A percentile compares a stretch with the other conserved stretches of the same genome.
These are phyloP conservation scores for Chymomyza amoena DNA, from an alignment of 2,888 invertebrate species.

Conservation along the genomic window DNA sequence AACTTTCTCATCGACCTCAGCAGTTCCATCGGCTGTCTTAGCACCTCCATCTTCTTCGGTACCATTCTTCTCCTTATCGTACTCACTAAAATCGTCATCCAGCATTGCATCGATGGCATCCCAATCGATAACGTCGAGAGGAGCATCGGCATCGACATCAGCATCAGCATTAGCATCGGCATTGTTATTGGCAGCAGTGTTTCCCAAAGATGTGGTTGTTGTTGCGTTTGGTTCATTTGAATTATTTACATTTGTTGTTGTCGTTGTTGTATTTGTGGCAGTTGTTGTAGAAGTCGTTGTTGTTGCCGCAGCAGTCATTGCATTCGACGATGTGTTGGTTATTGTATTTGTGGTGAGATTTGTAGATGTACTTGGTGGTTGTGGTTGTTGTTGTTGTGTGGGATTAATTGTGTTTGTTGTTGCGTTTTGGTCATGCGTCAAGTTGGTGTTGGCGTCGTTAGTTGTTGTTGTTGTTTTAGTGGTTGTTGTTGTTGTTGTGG, in stretches of 20 bases:
- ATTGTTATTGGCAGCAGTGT: slow-evolving; percentile 62
- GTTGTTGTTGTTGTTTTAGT: slow-evolving; percentile 63
- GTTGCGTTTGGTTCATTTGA: slow-evolving; percentile 72
- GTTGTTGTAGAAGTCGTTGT: slow-evolving; percentile 60
- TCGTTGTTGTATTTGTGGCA: slow-evolving; percentile 52
- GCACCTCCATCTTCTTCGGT: slow-evolving; percentile 64
- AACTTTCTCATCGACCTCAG: slow-evolving; percentile 88
- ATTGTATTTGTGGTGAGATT: slow-evolving; percentile 77
- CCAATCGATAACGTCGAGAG: slow-evolving; percentile 76
- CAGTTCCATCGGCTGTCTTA: slow-evolving; percentile 66
- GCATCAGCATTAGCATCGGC: slow-evolving; percentile 44
- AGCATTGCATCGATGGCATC: slow-evolving; percentile 77
- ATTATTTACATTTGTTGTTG: slow-evolving; percentile 76
- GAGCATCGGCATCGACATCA: slow-evolving; percentile 64
- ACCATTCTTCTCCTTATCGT: slow-evolving; percentile 75
- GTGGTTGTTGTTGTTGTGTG: slow-evolving; percentile 75
- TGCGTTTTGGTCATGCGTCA: slow-evolving; percentile 73
- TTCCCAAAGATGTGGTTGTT: slow-evolving; percentile 43
- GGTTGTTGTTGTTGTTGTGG: slow-evolving; percentile 61
- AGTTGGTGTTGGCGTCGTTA: slow-evolving; percentile 58
- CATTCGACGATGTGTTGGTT: slow-evolving; percentile 72
- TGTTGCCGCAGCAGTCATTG: slow-evolving; percentile 58
- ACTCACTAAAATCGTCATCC: slow-evolving; percentile 76
- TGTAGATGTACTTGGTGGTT: slow-evolving; percentile 75
- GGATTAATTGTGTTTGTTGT: slow-evolving; percentile 62